Evolutionary conservation across 37 sponge, comb jelly and placozoan species (phyloP).

Genomic region (Hexactinellida sp.): DNA sequence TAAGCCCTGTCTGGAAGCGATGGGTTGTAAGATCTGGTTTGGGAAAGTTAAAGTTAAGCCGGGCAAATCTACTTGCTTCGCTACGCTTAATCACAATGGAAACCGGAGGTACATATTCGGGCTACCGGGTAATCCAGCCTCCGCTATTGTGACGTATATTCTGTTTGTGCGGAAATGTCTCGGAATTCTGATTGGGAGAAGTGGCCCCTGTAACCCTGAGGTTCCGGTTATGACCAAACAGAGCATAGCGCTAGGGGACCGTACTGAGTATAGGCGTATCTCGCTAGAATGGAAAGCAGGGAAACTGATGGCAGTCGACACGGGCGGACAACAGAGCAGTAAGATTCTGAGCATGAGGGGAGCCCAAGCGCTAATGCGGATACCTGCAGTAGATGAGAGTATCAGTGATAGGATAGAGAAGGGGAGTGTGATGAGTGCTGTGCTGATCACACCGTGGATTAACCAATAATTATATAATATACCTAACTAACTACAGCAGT

Average conservation of each 20-base stretch:
- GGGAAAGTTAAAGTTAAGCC: constrained; percentile 93
- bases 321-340: constrained; percentile 91
- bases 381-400: constrained; percentile 42
- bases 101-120: constrained; percentile 66
- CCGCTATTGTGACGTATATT: constrained; percentile 74
- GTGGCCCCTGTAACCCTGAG: background rate
- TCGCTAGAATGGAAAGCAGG: constrained; percentile 29
- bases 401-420: background rate
- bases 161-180: constrained; percentile 85
- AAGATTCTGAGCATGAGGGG: constrained; percentile 77
- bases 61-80: constrained; percentile 98
- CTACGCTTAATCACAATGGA: constrained; percentile 40
- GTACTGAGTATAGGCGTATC: constrained; percentile 78
- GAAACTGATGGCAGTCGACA: constrained; percentile 42
- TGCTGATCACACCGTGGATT: constrained; percentile 20
- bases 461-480: background rate
- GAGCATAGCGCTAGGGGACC: constrained; percentile 33
- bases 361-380: constrained; percentile 71
- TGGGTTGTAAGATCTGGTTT: constrained; percentile 73
- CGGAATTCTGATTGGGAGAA: constrained; percentile 50
- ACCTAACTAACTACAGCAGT: too few species aligned
- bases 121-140: constrained; percentile 97
- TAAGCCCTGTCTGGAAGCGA: constrained; percentile 65
- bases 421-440: constrained; percentile 28
- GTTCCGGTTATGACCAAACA: constrained; percentile 28